Percentiles rank a stretch among this genome's conserved stretches.
Evolutionary conservation across 1,140 invertebrate species (phyloP).

Genomic region (Adelges cooleyi): DNA sequence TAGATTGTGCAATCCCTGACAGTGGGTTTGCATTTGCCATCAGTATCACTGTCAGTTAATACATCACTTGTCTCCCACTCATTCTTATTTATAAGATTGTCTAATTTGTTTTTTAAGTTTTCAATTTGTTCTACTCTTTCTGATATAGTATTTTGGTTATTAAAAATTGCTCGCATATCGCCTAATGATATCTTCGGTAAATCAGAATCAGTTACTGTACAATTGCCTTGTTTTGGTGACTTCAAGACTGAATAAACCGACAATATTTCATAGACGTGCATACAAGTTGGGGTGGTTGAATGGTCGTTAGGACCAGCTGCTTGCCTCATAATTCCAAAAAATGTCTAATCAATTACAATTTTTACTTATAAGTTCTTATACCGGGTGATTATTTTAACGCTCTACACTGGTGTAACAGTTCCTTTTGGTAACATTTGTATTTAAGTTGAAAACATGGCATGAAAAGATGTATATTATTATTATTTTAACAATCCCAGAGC

Average conservation of each 20-base stretch:
- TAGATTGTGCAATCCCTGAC: not conserved
- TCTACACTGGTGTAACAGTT: too few species aligned
- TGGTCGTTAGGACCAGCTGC: not conserved
- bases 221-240: constrained; percentile 1
- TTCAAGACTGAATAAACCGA: too few species aligned
- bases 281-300: not conserved
- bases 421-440: too few species aligned
- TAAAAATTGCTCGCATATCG: not conserved
- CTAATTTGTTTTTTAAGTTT: not conserved
- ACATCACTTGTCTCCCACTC: not conserved
- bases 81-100: not conserved
- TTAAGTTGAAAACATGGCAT: too few species aligned
- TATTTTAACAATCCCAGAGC: too few species aligned
- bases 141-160: not conserved
- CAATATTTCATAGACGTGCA: not conserved
- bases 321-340: not conserved
- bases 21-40: not conserved
- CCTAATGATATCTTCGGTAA: not conserved
- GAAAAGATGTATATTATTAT: too few species aligned
- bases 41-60: not conserved
- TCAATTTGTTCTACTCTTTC: not conserved
- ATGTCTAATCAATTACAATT: not conserved
- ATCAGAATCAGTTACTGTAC: not conserved
- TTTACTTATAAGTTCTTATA: not conserved
- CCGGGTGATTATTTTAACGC: too few species aligned